Evolutionary conservation across 1,140 invertebrate species (phyloP).

Genomic region (Drosophila nigromelanica): DNA sequence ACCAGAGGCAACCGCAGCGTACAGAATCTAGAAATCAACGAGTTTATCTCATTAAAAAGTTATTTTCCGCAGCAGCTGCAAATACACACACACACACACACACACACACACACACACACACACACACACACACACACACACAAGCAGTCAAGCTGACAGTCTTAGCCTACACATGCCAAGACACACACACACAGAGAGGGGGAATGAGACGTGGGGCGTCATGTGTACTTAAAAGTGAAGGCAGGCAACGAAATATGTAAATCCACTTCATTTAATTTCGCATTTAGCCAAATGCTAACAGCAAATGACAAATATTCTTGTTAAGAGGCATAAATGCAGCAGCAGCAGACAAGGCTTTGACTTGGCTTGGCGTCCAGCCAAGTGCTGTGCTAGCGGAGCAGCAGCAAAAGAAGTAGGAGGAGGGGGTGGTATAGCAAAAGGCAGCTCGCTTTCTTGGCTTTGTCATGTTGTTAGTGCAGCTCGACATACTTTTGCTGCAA

Average conservation of each 20-base stretch:
- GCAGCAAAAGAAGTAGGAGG: neutral
- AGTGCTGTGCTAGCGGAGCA: neutral
- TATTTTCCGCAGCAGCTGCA: slow-evolving; percentile 82
- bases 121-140: slow-evolving; percentile 51
- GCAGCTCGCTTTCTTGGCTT: slow-evolving; percentile 26
- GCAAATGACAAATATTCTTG: slow-evolving; percentile 82
- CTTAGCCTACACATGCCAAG: slow-evolving; percentile 73
- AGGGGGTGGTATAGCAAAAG: neutral
- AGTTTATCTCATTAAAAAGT: slow-evolving; percentile 83
- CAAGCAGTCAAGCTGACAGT: slow-evolving; percentile 31
- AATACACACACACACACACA: slow-evolving; percentile 60
- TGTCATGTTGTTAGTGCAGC: slow-evolving; percentile 57
- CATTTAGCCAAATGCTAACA: slow-evolving; percentile 82
- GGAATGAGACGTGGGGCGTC: slow-evolving; percentile 11
- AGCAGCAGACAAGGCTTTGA: slow-evolving; percentile 25
- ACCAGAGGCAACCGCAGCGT: slow-evolving; percentile 69
- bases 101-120: slow-evolving; percentile 38
- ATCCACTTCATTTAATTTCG: slow-evolving; percentile 83
- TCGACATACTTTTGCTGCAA: slow-evolving; percentile 75
- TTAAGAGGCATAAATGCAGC: slow-evolving; percentile 78
- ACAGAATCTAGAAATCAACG: slow-evolving; percentile 81
- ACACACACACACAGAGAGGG: slow-evolving; percentile 30
- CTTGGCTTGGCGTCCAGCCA: slow-evolving; percentile 48
- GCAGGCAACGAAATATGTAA: slow-evolving; percentile 77
- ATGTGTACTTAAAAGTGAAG: slow-evolving; percentile 79